These are phyloP conservation scores for Porites lutea DNA, from an alignment of 64 coral and sea anemone genomes.

Conservation along the genomic window DNA sequence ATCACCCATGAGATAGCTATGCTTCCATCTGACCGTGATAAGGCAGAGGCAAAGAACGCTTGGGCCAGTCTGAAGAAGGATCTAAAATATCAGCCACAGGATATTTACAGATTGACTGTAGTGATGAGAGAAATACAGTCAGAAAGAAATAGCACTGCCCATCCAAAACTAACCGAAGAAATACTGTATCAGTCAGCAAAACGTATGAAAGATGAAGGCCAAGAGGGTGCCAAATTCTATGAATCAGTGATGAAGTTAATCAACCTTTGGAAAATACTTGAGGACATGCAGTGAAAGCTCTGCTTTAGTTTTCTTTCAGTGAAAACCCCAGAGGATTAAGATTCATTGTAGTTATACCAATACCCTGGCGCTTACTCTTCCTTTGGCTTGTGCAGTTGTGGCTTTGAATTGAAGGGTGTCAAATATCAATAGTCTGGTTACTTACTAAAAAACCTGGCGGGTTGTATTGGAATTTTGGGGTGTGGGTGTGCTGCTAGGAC, in stretches of 20 bases:
- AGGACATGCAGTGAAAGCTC: neutral
- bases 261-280: neutral
- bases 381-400: too few relatives aligned
- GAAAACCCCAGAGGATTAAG: too few relatives aligned
- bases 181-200: neutral
- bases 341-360: too few relatives aligned
- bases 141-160: neutral
- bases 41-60: neutral
- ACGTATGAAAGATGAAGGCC: neutral
- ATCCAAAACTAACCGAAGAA: conserved; percentile 3
- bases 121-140: neutral
- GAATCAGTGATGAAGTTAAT: neutral
- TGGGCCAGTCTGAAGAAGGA: neutral
- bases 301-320: too few relatives aligned
- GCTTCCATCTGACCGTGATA: neutral
- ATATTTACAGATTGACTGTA: neutral
- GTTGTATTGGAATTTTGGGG: too few relatives aligned
- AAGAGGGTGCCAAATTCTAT: neutral
- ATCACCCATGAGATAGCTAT: neutral
- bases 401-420: too few relatives aligned
- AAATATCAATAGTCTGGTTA: too few relatives aligned
- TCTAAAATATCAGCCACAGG: neutral
- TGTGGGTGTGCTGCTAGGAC: too few relatives aligned
- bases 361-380: too few relatives aligned
- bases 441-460: too few relatives aligned